A percentile compares a stretch with the other conserved stretches of the same genome.
Conservation (phyloP, 2,888 invertebrate genomes). For the Drosophila subquinaria region DNA sequence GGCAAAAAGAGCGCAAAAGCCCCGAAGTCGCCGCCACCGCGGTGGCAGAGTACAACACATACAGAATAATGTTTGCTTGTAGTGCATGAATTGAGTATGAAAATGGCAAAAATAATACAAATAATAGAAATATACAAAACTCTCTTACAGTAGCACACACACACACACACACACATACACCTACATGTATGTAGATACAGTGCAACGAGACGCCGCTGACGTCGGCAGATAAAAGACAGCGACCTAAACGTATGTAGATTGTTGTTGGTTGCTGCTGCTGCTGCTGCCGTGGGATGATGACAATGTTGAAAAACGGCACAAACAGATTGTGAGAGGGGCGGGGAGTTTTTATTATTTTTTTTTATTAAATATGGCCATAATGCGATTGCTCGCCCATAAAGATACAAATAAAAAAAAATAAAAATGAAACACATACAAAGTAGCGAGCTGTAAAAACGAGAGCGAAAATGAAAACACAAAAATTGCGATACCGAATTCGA, state of each 20-base stretch:
- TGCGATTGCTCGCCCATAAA: constrained; percentile 38
- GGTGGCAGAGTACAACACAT: constrained; percentile 22
- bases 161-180: neutral
- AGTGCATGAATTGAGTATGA: constrained; percentile 55
- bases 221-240: constrained; percentile 62
- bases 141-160: constrained; percentile 1
- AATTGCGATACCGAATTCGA: constrained; percentile 56
- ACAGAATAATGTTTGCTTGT: constrained; percentile 49
- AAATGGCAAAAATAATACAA: constrained; percentile 55
- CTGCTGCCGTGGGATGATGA: constrained; percentile 25
- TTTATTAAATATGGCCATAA: constrained; percentile 4
- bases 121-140: constrained; percentile 5
- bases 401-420: constrained; percentile 3
- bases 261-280: constrained; percentile 4
- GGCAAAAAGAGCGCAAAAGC: constrained; percentile 51
- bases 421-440: constrained; percentile 28
- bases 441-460: constrained; percentile 70
- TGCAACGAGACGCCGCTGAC: constrained; percentile 62
- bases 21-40: constrained; percentile 28
- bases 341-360: neutral
- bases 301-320: constrained; percentile 57
- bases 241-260: constrained; percentile 30
- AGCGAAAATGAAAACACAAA: constrained; percentile 75
- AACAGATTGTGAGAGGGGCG: constrained; percentile 2
- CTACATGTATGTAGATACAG: neutral